Evolutionary conservation across 1,140 invertebrate species (phyloP).

Genomic region (Diachasmimorpha longicaudata): DNA sequence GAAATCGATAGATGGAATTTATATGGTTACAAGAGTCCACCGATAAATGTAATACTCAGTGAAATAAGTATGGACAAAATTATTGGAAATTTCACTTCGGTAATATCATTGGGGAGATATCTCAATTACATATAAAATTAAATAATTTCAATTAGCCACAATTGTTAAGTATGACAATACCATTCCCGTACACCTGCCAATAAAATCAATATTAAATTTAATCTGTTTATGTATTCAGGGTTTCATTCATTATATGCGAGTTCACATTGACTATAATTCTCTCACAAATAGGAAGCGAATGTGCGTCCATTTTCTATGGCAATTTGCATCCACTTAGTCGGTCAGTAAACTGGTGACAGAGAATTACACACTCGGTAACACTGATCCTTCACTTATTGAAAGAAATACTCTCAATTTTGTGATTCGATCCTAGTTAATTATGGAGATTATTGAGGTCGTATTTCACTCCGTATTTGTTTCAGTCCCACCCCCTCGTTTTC

Average conservation of each 20-base stretch:
- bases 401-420: not conserved
- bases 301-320: not conserved
- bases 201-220: not conserved
- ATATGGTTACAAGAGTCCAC: too few species aligned
- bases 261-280: not conserved
- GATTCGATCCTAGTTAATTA: not conserved
- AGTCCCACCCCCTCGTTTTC: too few species aligned
- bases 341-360: not conserved
- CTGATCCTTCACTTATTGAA: not conserved
- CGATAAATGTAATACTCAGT: not conserved
- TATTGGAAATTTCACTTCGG: not conserved
- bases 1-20: too few species aligned
- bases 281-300: not conserved
- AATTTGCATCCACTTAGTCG: not conserved
- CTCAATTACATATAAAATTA: not conserved
- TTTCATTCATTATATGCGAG: not conserved
- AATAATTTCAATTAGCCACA: not conserved
- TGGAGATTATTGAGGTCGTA: not conserved
- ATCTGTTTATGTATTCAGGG: not conserved
- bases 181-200: not conserved
- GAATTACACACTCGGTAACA: not conserved
- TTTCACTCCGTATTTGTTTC: too few species aligned
- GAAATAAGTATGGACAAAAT: not conserved
- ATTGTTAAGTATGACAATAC: not conserved
- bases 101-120: not conserved